phyloP scores from a whole-genome alignment of 2,888 invertebrate species.

The Drosophila histrio region DNA sequence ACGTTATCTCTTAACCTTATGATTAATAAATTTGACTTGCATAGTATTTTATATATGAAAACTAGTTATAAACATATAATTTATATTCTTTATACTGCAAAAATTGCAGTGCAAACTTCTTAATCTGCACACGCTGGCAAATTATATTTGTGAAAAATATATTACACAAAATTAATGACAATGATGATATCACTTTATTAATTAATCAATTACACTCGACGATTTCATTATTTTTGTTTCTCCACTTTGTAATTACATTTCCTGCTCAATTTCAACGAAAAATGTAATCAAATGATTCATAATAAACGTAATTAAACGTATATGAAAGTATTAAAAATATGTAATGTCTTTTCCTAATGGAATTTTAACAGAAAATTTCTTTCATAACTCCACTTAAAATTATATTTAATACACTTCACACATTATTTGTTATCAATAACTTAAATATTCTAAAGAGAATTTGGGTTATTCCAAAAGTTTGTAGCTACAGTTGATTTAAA shows the following conservation, averaged over 20 bases:
- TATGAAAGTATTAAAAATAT: no score
- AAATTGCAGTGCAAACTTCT: background rate
- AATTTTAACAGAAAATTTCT: no score
- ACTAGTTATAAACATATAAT: background rate
- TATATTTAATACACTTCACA: no score
- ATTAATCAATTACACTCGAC: conserved; percentile 1
- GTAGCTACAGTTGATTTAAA: no score
- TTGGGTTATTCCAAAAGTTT: no score
- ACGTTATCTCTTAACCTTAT: background rate
- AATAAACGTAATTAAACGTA: no score
- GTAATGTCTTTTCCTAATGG: background rate
- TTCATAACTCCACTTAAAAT: no score
- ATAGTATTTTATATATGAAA: background rate
- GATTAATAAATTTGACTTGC: background rate
- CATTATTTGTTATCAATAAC: no score
- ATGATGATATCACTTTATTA: conserved; percentile 4
- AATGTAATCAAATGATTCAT: background rate
- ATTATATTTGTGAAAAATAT: background rate
- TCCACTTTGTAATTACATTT: no score
- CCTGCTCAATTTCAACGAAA: background rate
- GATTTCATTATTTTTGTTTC: background rate
- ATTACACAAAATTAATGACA: background rate
- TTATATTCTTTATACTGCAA: background rate
- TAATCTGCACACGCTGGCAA: background rate
- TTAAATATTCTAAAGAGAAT: no score